Evolutionary conservation across 2,797 vertebrate species (phyloP).

Genomic region (Coracias cyanogaster): DNA sequence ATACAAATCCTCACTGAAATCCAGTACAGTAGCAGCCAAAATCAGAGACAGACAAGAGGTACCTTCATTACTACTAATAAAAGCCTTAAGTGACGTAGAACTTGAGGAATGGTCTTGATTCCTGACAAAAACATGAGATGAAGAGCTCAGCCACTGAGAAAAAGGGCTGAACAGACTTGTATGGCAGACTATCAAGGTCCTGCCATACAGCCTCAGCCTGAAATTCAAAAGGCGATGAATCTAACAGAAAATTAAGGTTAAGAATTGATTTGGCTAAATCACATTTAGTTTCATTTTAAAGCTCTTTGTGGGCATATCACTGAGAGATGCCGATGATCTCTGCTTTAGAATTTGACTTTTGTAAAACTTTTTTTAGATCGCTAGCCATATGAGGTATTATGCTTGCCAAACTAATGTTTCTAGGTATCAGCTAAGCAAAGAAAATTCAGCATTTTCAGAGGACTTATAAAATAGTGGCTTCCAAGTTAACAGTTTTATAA

Average conservation of each 20-base stretch:
- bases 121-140: neutral
- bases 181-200: neutral
- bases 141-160: neutral
- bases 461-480: neutral
- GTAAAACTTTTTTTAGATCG: neutral
- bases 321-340: neutral
- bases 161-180: neutral
- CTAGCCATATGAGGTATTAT: neutral
- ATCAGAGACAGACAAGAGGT: neutral
- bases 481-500: neutral
- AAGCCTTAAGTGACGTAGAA: neutral
- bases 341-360: neutral
- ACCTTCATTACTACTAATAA: neutral
- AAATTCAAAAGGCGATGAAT: neutral
- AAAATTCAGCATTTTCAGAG: neutral
- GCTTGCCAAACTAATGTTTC: neutral
- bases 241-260: neutral
- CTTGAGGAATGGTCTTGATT: neutral
- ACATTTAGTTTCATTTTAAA: neutral
- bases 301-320: neutral
- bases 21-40: neutral
- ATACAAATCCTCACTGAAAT: neutral
- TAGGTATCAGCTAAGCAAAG: neutral
- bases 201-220: neutral
- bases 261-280: neutral